Conservation (phyloP, 37 sponge, comb jelly and placozoan genomes). For the Hormiphora californensis region DNA sequence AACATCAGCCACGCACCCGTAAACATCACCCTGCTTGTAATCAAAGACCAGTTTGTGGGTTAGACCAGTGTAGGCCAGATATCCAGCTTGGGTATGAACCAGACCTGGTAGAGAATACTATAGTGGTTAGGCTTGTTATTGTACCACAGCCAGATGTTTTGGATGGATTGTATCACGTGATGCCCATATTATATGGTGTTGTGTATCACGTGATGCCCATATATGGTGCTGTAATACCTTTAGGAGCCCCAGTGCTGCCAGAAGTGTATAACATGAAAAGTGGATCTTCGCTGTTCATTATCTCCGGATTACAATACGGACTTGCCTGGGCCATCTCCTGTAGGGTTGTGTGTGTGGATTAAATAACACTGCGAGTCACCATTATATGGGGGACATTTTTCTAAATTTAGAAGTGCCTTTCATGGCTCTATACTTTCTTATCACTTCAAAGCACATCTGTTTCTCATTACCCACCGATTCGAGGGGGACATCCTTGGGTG, state of each 20-base stretch:
- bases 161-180: too few species aligned
- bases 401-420: too few species aligned
- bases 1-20: conserved; percentile 95
- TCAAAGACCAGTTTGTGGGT: conserved; percentile 93
- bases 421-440: too few species aligned
- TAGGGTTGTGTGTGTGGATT: too few species aligned
- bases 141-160: too few species aligned
- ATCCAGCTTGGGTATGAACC: conserved; percentile 91
- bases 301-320: conserved; percentile 66
- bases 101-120: conserved; percentile 63
- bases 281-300: conserved; percentile 85
- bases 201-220: too few species aligned
- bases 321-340: conserved; percentile 78
- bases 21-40: conserved; percentile 78
- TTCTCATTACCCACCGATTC: conserved; percentile 77
- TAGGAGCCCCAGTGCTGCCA: conserved; percentile 91
- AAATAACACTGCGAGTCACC: too few species aligned
- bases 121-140: too few species aligned
- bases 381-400: too few species aligned
- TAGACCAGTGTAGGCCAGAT: conserved; percentile 80
- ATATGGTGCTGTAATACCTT: conserved; percentile 63
- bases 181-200: too few species aligned
- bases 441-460: too few species aligned
- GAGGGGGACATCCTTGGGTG: conserved; percentile 65
- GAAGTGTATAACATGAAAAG: conserved; percentile 94